A percentile compares a stretch with the other conserved stretches of the same genome.
phyloP scores from a whole-genome alignment of 1,140 invertebrate species.

The Cephus cinctus region DNA sequence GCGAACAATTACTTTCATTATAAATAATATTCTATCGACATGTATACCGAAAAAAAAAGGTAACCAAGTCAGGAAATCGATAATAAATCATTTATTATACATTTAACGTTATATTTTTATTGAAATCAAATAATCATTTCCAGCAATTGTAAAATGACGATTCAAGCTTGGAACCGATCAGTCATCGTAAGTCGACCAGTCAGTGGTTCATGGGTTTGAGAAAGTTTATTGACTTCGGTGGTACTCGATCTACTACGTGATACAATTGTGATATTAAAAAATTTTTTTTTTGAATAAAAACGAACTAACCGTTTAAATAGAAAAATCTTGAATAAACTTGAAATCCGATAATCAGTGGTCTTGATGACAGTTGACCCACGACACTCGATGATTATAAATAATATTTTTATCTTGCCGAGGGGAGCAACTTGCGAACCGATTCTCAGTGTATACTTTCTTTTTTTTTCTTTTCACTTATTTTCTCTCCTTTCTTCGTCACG shows the following conservation, averaged over 20 bases:
- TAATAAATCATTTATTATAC: too few relatives aligned
- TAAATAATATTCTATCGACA: too few relatives aligned
- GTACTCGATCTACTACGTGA: not conserved
- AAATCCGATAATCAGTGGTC: not conserved
- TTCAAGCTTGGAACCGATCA: too few relatives aligned
- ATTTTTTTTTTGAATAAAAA: not conserved
- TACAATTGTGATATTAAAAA: not conserved
- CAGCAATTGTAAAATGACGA: too few relatives aligned
- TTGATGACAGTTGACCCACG: conserved; percentile 11
- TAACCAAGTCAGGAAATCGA: too few relatives aligned
- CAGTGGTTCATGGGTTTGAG: not conserved
- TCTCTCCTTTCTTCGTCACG: not conserved
- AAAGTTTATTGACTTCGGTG: not conserved
- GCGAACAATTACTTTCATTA: too few relatives aligned
- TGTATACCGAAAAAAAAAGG: too few relatives aligned
- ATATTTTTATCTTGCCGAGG: conserved; percentile 24
- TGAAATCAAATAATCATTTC: too few relatives aligned
- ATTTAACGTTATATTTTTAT: too few relatives aligned
- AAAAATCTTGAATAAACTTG: not conserved
- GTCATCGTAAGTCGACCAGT: too few relatives aligned
- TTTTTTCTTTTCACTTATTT: conserved; percentile 1
- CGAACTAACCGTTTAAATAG: not conserved
- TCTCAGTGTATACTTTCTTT: conserved; percentile 2
- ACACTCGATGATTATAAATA: conserved; percentile 25
- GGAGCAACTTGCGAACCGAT: not conserved